Evolutionary conservation across 2,797 vertebrate genomes (phyloP).

Genomic region (Allobates femoralis): DNA sequence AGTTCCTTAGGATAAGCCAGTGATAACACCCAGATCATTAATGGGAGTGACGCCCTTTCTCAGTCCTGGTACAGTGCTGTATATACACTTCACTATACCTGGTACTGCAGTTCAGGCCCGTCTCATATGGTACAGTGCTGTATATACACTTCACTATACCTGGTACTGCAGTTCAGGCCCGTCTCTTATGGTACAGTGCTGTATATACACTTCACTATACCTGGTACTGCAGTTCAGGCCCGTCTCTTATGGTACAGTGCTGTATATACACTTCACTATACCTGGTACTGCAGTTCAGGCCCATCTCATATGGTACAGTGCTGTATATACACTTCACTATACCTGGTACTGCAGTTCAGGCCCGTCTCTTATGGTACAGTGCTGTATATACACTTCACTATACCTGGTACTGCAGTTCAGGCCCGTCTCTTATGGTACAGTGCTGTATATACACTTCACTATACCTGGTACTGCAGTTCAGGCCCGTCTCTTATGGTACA

Average conservation of each 20-base stretch:
- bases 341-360: no score
- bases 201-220: neutral
- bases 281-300: no score
- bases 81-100: neutral
- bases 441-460: neutral
- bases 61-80: neutral
- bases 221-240: no score
- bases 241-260: neutral
- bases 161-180: no score
- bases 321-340: neutral
- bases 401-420: no score
- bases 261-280: neutral
- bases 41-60: neutral
- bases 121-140: neutral
- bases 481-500: no score
- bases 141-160: neutral
- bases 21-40: neutral
- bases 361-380: no score
- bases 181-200: neutral
- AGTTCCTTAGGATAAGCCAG: neutral
- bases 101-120: neutral
- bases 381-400: neutral
- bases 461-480: neutral
- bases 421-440: no score
- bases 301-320: neutral